Evolutionary conservation across 35 echinoderm and acorn worm genomes (phyloP), one percentile per base, ranked within the genome.

Genomic region (Apostichopus parvimensis): DNA sequence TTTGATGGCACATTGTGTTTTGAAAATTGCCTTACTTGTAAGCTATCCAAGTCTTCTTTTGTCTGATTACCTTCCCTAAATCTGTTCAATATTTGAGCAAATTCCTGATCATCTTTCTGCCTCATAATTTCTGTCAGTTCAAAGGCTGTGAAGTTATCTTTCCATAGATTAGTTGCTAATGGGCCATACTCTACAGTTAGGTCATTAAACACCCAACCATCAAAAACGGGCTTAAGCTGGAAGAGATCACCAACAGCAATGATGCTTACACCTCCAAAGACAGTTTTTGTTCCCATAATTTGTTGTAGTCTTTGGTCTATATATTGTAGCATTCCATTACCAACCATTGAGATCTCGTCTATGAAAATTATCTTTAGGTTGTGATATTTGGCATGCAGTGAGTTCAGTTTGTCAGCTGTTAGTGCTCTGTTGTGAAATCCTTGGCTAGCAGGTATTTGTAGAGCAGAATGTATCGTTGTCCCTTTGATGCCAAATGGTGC

Each of bases 111-210:
- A 71, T 90, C 93, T 71, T 83, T 94, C 57, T 94, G 86, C 15
- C 93, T 86, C 87, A 94, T 94, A 17, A 90, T 94, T 94, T 94
- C 86, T 34, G 93, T 94, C 3, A 94, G 87, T 76, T 94, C 87
- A 80, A 79, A 28, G 26, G 26, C 26, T 28, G 26, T 28, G 26
- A 28, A 28, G 26, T 28, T 28, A 28, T 28, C 26, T 57, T 90
- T 94, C 93, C 93, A 94, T 53, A 94, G 61, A 45, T 90, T 81
- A n/a, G 86, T 81, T 60, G 73, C 86, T 20, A 93, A 56, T 5
- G 57, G 55, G 13, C 72, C 85, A 89, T 89, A 87, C 56, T 52
- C 59, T 28, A 7, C 54, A 13, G 15, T 57, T 8, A 79, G n/a
- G 61, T 89, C 70, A 64, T 79, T 54, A 56, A 87, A 89, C 23